Base-by-base conservation (phyloP, 2,888 invertebrate genomes). In the Drosophila aldrichi region DNA sequence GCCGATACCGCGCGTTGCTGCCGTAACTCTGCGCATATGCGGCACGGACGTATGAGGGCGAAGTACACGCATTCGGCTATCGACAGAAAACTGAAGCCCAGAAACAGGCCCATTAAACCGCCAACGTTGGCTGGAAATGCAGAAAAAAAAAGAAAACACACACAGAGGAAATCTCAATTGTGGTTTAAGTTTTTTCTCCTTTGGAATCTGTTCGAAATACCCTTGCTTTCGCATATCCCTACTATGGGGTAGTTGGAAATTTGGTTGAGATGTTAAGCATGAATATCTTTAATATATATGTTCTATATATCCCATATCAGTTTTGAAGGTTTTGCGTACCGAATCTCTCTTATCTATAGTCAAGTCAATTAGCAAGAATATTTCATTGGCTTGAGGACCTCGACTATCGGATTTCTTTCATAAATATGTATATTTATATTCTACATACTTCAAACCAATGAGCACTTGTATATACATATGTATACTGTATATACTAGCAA, bases 41-140 rank as follows among this genome's bases (percentile, higher is more conserved):
- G 89, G 81, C 95, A 91, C 29, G 95, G 93, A 73, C 95, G 94
- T 44, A 97, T 92, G 2, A 95, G 94, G 40, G 95, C 83, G 86
- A 95, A 97, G 92, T 97, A 97, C 4, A 96, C 64, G 8, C 96
- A 94, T 92, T 97, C 97, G 52, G 96, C 95, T 0, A 95, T 94
- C 74, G 97, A 97, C 89, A 97, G 94, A 87, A 96, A 95, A 89
- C 97, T 97, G 91, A 97, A 97, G 5, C 97, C 97, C 94, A 97
- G 94, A 90, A 96, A 97, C 0, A 97, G 93, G 0, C 97, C 96
- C 40, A 97, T 94, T 2, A 97, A 93, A 7, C 97, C 97, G 18
- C 97, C 97, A 2, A 96, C 96, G 89, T 95, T 96, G 0, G 97
- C 97, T 97, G 93, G 43, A 64, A 94, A n/a, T 22, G 9, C 10